Evolutionary conservation across 2,888 invertebrate species (phyloP).

Genomic region (Nymphalis polychloros): DNA sequence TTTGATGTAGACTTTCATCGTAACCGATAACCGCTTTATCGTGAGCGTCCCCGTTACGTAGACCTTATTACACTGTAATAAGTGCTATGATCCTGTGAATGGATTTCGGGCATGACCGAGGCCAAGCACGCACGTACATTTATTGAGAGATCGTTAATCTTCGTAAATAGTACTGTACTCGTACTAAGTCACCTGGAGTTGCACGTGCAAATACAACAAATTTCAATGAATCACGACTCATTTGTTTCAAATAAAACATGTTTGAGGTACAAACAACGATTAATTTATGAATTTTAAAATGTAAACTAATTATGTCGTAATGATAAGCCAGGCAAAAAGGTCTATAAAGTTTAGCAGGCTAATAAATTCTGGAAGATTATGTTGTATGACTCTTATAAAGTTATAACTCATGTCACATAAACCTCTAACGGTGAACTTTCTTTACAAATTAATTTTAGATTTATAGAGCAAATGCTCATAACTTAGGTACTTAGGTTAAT

Average conservation of each 20-base stretch:
- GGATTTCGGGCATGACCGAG: background rate
- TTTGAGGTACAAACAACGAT: background rate
- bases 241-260: background rate
- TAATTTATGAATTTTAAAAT: background rate
- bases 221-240: slow-evolving; percentile 6
- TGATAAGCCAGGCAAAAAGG: too few relatives aligned
- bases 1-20: slow-evolving; percentile 41
- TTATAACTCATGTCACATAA: too few relatives aligned
- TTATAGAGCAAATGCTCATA: too few relatives aligned
- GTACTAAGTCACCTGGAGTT: slow-evolving; percentile 15
- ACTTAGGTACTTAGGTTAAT: too few relatives aligned
- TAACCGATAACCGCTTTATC: slow-evolving; percentile 35
- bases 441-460: too few relatives aligned
- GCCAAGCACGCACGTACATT: slow-evolving; percentile 8
- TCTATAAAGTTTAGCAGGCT: too few relatives aligned
- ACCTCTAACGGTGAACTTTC: too few relatives aligned
- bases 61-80: background rate
- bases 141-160: slow-evolving; percentile 22
- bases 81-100: background rate
- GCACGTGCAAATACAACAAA: slow-evolving; percentile 6
- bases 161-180: slow-evolving; percentile 18
- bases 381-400: too few relatives aligned
- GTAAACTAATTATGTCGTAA: too few relatives aligned
- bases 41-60: background rate
- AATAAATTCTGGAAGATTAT: too few relatives aligned